These are phyloP conservation scores for Dryadula phaetusa DNA, from an alignment of 2,888 invertebrate species.

Conservation along the genomic window DNA sequence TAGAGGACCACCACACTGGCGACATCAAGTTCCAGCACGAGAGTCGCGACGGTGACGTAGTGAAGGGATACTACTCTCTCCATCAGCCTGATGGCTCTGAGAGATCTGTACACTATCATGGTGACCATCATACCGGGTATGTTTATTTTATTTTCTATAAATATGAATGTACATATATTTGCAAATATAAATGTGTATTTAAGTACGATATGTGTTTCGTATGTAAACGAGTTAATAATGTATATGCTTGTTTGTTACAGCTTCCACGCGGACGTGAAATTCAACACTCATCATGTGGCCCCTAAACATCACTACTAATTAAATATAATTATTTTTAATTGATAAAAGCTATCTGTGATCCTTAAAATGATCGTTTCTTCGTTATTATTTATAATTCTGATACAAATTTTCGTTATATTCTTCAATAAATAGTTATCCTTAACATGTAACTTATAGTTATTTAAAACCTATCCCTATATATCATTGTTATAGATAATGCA, in stretches of 20 bases:
- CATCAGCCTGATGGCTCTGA: slow-evolving; percentile 77
- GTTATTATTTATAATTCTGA: neutral
- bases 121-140: slow-evolving; percentile 52
- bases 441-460: neutral
- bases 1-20: slow-evolving; percentile 55
- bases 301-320: slow-evolving; percentile 57
- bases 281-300: slow-evolving; percentile 70
- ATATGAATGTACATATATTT: too few relatives aligned
- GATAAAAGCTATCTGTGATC: slow-evolving; percentile 8
- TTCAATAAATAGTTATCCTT: neutral
- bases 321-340: neutral
- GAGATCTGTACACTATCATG: slow-evolving; percentile 75
- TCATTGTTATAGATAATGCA: neutral
- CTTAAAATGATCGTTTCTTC: neutral
- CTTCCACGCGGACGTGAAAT: slow-evolving; percentile 75
- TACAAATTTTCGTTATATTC: neutral
- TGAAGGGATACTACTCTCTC: slow-evolving; percentile 74
- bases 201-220: neutral
- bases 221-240: neutral
- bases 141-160: too few relatives aligned
- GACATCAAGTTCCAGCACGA: slow-evolving; percentile 74
- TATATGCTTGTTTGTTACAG: slow-evolving; percentile 52
- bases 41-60: slow-evolving; percentile 70
- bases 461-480: neutral
- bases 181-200: too few relatives aligned